These are phyloP conservation scores for Lamellibrachia luymesi DNA, from an alignment of 1,140 invertebrate species.

Conservation along the genomic window DNA sequence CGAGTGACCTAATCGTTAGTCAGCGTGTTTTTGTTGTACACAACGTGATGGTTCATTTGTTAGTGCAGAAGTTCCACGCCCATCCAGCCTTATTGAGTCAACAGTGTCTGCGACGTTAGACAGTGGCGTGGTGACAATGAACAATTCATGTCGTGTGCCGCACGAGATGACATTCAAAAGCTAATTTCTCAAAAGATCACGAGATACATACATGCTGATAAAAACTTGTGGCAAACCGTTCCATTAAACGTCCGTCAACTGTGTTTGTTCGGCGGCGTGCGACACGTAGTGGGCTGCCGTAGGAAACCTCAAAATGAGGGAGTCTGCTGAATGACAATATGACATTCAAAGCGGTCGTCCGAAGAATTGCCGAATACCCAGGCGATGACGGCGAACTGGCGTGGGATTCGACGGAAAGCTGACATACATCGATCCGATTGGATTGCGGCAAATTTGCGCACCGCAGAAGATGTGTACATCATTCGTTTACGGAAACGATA, in stretches of 20 bases:
- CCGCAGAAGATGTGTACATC: neutral
- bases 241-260: neutral
- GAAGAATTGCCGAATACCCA: neutral
- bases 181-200: neutral
- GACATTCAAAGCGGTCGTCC: neutral
- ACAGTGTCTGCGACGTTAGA: neutral
- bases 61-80: neutral
- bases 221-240: neutral
- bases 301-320: neutral
- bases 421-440: neutral
- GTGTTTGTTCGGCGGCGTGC: neutral
- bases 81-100: neutral
- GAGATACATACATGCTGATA: neutral
- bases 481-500: neutral
- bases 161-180: neutral
- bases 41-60: neutral
- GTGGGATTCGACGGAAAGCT: neutral
- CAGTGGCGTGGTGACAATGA: neutral
- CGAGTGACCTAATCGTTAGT: too few relatives aligned
- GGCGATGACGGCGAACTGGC: neutral
- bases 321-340: neutral
- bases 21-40: too few relatives aligned
- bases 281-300: neutral
- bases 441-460: neutral
- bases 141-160: neutral